These are phyloP conservation scores for Plectrocnemia conspersa DNA, from an alignment of 1,140 invertebrate genomes.

Conservation along the genomic window DNA sequence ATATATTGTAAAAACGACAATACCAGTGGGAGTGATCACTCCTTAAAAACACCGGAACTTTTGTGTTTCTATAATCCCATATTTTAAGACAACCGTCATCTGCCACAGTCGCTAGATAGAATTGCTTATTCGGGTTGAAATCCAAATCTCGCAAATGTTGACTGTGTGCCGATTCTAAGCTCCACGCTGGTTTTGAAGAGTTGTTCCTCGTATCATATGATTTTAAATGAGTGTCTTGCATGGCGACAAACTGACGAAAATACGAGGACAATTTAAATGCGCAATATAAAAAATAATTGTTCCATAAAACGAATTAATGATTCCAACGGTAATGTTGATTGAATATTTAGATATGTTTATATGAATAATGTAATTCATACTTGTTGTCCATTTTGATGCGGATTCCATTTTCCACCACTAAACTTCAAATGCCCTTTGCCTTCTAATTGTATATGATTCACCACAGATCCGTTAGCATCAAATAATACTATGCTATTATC, in stretches of 20 bases:
- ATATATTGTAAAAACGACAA: slow-evolving; percentile 5
- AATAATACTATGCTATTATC: slow-evolving; percentile 67
- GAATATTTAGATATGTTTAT: neutral
- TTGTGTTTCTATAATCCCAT: slow-evolving; percentile 87
- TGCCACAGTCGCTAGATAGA: slow-evolving; percentile 87
- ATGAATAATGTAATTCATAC: slow-evolving; percentile 34
- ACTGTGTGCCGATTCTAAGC: slow-evolving; percentile 79
- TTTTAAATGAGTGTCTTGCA: slow-evolving; percentile 78
- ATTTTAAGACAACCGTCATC: slow-evolving; percentile 93
- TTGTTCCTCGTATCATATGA: slow-evolving; percentile 81
- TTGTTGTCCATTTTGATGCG: slow-evolving; percentile 82
- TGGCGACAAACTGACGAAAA: slow-evolving; percentile 62
- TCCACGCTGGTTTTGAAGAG: slow-evolving; percentile 67
- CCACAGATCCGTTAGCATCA: slow-evolving; percentile 49
- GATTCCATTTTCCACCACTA: slow-evolving; percentile 87
- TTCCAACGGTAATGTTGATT: neutral
- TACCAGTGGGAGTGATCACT: slow-evolving; percentile 94
- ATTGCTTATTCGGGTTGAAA: slow-evolving; percentile 96
- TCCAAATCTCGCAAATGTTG: slow-evolving; percentile 88
- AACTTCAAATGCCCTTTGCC: slow-evolving; percentile 71
- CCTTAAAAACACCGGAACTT: slow-evolving; percentile 71
- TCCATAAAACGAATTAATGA: slow-evolving; percentile 10
- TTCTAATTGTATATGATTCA: slow-evolving; percentile 46
- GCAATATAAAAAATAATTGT: no score
- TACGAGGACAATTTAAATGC: no score